phyloP scores from a whole-genome alignment of 2,113 vertebrate species.

The Leiothrix lutea region DNA sequence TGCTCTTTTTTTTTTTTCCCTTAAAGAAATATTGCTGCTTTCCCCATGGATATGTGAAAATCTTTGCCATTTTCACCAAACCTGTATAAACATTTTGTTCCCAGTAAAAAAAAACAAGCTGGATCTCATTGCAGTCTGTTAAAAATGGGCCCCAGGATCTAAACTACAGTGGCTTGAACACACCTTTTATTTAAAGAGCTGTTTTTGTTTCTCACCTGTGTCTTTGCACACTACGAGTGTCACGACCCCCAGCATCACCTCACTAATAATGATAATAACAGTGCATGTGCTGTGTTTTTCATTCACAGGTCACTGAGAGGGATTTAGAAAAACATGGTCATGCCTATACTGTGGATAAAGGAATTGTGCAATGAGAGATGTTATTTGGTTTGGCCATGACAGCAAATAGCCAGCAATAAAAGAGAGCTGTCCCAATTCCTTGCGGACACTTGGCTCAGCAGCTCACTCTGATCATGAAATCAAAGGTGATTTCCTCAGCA shows the following conservation, averaged over 20 bases:
- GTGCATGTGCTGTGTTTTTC: background rate
- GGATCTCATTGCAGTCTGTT: background rate
- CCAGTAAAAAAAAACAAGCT: background rate
- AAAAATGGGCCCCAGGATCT: background rate
- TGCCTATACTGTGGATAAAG: background rate
- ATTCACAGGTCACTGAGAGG: background rate
- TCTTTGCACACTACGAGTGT: background rate
- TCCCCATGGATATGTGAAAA: conserved; percentile 36
- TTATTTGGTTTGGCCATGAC: background rate
- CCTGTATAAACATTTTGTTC: background rate
- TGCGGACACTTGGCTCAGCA: fast-evolving
- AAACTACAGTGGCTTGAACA: background rate
- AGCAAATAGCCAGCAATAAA: background rate
- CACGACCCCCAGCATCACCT: background rate
- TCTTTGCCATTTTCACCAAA: conserved; percentile 11
- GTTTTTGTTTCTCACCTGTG: background rate
- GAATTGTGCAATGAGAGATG: background rate
- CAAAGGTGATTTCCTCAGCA: background rate
- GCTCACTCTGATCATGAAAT: background rate
- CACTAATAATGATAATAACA: background rate
- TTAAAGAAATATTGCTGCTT: conserved; percentile 68
- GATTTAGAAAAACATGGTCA: background rate
- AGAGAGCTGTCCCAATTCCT: background rate
- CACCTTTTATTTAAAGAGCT: background rate
- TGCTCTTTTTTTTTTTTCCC: conserved; percentile 68